Base-by-base conservation (phyloP, 1,140 invertebrate species). In the Drosophila bifasciata region DNA sequence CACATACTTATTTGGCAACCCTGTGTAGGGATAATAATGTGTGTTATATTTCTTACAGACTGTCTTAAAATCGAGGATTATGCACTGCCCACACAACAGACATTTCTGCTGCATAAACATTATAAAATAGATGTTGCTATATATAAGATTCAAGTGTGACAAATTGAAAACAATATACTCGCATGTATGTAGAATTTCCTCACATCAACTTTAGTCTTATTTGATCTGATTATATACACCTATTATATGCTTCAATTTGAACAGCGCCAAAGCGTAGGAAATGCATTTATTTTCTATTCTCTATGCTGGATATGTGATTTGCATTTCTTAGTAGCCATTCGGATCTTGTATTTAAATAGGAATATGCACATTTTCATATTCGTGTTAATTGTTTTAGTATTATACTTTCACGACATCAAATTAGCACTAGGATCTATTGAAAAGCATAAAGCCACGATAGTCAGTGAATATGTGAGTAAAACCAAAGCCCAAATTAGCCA, bases 11-110 rank as follows among this genome's bases (percentile, higher is more conserved):
- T 25, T 23, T 16, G n/a, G 1, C n/a, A n/a, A 23, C 2, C 23
- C 21, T 25, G 6, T 43, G 23, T 16, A 39, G 17, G 32, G 32
- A 11, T 56, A 56, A 15, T 17, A 28, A 19, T 17, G 6, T 15
- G 1, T 1, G 16, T 2, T 43, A 11, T 5, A 36, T 28, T 9
- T 17, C 16, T 53, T 57, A 17, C 32, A 86, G 81, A 86, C 45
- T 78, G 58, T 44, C 48, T 86, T 21, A 55, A 63, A 61, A 49
- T 86, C 6, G 32, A 66, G 16, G 81, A 88, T 28, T 48, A 63
- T 13, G 56, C 50, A 6, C 21, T 55, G 0, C 46, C 63, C 32
- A 63, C 68, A 23, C 46, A 40, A 23, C 46, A 40, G 15, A 36
- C 44, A 19, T 70, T 51, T 59, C 46, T 77, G 19, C 49, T 28